Evolutionary conservation across 2,888 invertebrate genomes (phyloP).

Genomic region (Gastracanthus pulcherrimus): DNA sequence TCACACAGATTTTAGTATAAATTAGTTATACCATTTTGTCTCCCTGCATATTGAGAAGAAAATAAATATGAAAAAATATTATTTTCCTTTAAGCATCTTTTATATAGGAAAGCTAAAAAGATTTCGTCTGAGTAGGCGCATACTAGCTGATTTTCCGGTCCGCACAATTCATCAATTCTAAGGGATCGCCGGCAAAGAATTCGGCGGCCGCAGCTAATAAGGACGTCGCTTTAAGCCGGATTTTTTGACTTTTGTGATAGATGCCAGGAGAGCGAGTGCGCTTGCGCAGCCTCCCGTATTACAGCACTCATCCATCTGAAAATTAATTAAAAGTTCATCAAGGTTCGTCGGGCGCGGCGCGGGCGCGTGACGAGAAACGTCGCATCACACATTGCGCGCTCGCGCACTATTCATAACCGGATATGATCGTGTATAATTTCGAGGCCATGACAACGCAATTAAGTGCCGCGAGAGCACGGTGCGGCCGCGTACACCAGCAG

Average conservation of each 20-base stretch:
- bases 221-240: not conserved
- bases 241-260: not conserved
- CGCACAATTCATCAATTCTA: too few species aligned
- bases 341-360: not conserved
- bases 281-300: not conserved
- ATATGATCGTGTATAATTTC: conserved; percentile 47
- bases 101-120: too few species aligned
- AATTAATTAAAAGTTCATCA: conserved; percentile 41
- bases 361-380: conserved; percentile 18
- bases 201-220: not conserved
- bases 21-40: too few species aligned
- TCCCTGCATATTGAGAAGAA: too few species aligned
- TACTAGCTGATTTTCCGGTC: too few species aligned
- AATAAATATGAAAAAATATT: too few species aligned
- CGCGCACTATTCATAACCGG: conserved; percentile 34
- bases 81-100: too few species aligned
- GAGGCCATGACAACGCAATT: conserved; percentile 48
- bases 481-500: not conserved
- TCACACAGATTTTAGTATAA: too few species aligned
- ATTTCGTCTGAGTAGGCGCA: too few species aligned
- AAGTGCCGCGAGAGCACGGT: conserved; percentile 33
- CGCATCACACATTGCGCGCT: conserved; percentile 22
- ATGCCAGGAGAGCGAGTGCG: too few species aligned
- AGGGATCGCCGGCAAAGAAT: too few species aligned
- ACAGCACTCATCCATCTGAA: conserved; percentile 22